Base-by-base conservation (phyloP, 2,888 invertebrate genomes). In the Zhengitettix transpicula region DNA sequence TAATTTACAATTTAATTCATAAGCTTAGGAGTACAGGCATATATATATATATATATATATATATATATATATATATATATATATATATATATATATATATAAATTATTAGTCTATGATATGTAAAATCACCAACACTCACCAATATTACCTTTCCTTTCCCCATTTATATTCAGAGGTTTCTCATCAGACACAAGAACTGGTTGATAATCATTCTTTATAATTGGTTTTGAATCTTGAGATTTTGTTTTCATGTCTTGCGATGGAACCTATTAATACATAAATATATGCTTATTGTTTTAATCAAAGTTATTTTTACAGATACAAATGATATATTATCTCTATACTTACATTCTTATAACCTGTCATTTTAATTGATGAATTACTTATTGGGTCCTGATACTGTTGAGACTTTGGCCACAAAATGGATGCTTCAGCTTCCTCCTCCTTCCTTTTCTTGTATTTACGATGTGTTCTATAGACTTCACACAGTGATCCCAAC, bases 331-430 rank as follows among this genome's bases (percentile, higher is more conserved):
- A n/a, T n/a, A n/a, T n/a, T n/a, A 12, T 42, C 44, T 3, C 15
- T 10, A 15, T 28, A 41, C 52, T 53, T 70, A 82, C 82, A 73
- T 79, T 76, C 68, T 79, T 73, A 66, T 80, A 65, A 15, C 62
- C 55, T 17, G 61, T 62, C 57, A 62, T 59, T 56, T 62, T 61
- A 1, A 64, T 59, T 12, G 40, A 59, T 16, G 56, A 55, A 16
- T 42, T 61, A 12, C 51, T 9, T 9, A 42, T 53, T 3, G 53
- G 56, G 41, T 85, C 84, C 66, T 83, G 83, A 55, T 79, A 70
- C 72, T 84, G 83, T 67, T 85, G 85, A 68, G 86, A 85, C 70
- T 85, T 87, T 56, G 80, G 83, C 73, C 84, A 80, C 60, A 87
- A 85, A 65, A 81, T 82, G 66, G 85, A 86, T 68, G 89, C 87